Base-by-base conservation (phyloP, 2,797 vertebrate genomes). In the Pelodytes ibericus region DNA sequence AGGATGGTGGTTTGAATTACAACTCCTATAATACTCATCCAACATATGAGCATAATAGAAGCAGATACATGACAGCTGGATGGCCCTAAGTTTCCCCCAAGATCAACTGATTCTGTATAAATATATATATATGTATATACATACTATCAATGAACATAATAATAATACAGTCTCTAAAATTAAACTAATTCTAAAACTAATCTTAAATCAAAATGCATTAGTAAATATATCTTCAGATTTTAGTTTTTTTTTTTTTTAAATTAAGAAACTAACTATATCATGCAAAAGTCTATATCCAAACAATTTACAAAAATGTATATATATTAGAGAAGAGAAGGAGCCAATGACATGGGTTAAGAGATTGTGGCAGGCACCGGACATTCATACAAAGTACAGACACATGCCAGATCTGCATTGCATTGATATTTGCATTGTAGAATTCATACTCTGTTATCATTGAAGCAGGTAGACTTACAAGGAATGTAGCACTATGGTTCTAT, bases 341-440 rank as follows among this genome's bases (percentile, higher is more conserved):
- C 92, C 88, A 85, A 82, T 86, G 84, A 85, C 90, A 88, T 86
- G 85, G 92, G 89, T 86, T 89, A 86, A 87, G 85, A 86, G 89
- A 84, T 92, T 90, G n/a, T 91, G 94, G 92, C 93, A 93, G 93
- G 93, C 93, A 93, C 92, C 90, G 90, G 93, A 95, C 91, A 87
- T 84, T 92, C 91, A 92, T 90, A 92, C 86, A 36, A 67, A 91
- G 93, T 94, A 95, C 92, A 72, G 76, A 95, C 91, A 88, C 94
- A 95, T 96, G 95, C 95, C 94, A 87, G 67, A 86, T 85, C 85
- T 85, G 91, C 92, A 88, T 95, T 94, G 94, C 94, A 87, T 90
- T 89, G 87, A 86, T 94, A 91, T 92, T 95, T 96, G 95, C 94
- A 94, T 94, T 92, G 91, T 93, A 93, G 11, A 90, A 90, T 91